Evolutionary conservation across 2,113 vertebrate species (phyloP), one percentile per base, ranked within the genome.

Genomic region (Eleginops maclovinus): DNA sequence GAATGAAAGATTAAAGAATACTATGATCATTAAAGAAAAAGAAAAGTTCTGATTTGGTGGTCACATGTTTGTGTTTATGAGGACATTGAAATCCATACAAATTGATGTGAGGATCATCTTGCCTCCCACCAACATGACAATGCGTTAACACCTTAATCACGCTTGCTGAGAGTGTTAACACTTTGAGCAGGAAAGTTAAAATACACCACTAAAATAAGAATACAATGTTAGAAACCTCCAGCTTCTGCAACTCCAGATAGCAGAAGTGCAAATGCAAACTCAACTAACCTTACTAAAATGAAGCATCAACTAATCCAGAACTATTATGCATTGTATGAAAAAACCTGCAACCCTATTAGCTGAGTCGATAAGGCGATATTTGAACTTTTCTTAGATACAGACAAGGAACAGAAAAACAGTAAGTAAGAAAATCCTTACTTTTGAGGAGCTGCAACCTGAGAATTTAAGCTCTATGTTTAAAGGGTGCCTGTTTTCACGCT

Each of bases 131-230:
- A 41, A 41, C 46, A 60, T 53, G 56, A 54, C 22, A 62, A 40
- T 36, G 15, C 10, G 14, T 55, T 41, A n/a, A 49, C 59, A 50
- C 43, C 3, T 58, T 13, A 36, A 14, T 16, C 14, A 21, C 8
- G 0, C 44, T 44, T 69, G 56, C 56, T 13, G 2, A 40, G 59
- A 47, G 44, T 63, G 61, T 49, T 19, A 5, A 46, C 79, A 75
- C 16, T 31, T 3, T 16, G 51, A 75, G 19, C 11, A 82, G 53
- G 40, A 26, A 50, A 17, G 46, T 61, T 40, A 22, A 49, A 71
- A 59, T 47, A 31, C 17, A 49, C 2, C 4, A 4, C 22, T 44
- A n/a, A 24, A 12, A 21, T 11, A 2, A 47, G 3, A 2, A n/a
- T 36, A 36, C 8, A 7, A 36, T n/a, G 31, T 36, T 8, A 36